Conservation (phyloP, 2,888 invertebrate genomes). For the Pterostichus madidus region DNA sequence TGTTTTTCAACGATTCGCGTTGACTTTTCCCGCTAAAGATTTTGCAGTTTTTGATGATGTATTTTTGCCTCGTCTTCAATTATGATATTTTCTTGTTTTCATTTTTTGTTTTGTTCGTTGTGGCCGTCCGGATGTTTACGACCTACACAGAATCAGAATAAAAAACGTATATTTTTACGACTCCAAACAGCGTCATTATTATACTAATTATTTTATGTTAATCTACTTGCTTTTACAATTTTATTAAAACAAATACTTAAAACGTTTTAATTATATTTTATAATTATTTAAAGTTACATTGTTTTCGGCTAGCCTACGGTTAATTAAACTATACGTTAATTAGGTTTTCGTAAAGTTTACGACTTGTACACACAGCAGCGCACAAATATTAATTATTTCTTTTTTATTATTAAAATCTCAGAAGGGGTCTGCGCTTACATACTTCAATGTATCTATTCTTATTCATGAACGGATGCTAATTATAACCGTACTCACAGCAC, state of each 20-base stretch:
- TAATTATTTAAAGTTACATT: conserved; percentile 54
- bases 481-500: conserved; percentile 48
- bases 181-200: conserved; percentile 38
- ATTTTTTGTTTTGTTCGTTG: conserved; percentile 59
- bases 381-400: conserved; percentile 34
- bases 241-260: conserved; percentile 48
- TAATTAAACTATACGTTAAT: conserved; percentile 54
- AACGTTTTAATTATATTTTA: conserved; percentile 52
- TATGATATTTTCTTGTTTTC: conserved; percentile 64
- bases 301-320: conserved; percentile 45
- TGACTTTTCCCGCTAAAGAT: conserved; percentile 57
- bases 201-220: conserved; percentile 41
- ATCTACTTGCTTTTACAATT: not conserved
- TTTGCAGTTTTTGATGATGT: conserved; percentile 55
- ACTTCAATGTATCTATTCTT: conserved; percentile 38
- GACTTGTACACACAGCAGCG: conserved; percentile 35
- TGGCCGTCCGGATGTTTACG: conserved; percentile 51
- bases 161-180: conserved; percentile 34
- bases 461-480: conserved; percentile 59
- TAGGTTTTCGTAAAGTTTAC: conserved; percentile 49
- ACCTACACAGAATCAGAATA: conserved; percentile 49
- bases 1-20: conserved; percentile 53
- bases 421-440: conserved; percentile 55
- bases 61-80: conserved; percentile 62
- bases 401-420: conserved; percentile 55